These are phyloP conservation scores for Trichonephila clavipes DNA, from an alignment of 1,140 invertebrate species.

Conservation along the genomic window DNA sequence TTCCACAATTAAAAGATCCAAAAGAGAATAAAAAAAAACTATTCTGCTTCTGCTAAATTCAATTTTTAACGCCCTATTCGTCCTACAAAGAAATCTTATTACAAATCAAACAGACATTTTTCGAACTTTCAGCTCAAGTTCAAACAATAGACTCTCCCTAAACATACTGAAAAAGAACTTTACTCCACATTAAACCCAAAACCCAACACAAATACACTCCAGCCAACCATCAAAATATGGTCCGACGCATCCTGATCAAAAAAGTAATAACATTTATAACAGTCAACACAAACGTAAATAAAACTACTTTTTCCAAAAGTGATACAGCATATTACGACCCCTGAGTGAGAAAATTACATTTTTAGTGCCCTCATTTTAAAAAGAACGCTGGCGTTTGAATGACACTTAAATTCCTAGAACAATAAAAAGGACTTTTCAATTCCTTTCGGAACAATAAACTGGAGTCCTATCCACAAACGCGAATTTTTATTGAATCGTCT, in stretches of 20 bases:
- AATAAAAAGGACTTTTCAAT: background rate
- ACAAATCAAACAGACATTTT: no score
- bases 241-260: background rate
- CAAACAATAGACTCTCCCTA: no score
- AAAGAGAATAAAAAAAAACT: no score
- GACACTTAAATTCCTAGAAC: background rate
- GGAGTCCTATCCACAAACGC: background rate
- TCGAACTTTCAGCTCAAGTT: no score
- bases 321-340: constrained; percentile 13
- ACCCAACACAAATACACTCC: background rate
- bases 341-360: constrained; percentile 2
- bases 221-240: background rate
- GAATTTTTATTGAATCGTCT: constrained; percentile 17
- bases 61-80: no score
- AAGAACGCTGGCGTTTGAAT: background rate
- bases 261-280: background rate
- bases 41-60: no score
- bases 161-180: no score
- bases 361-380: background rate
- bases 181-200: background rate
- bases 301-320: background rate
- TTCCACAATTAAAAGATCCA: no score
- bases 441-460: constrained; percentile 6
- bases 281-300: background rate
- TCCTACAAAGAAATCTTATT: no score